Conservation (phyloP, 2,888 invertebrate species). For the Acleris cristana region DNA sequence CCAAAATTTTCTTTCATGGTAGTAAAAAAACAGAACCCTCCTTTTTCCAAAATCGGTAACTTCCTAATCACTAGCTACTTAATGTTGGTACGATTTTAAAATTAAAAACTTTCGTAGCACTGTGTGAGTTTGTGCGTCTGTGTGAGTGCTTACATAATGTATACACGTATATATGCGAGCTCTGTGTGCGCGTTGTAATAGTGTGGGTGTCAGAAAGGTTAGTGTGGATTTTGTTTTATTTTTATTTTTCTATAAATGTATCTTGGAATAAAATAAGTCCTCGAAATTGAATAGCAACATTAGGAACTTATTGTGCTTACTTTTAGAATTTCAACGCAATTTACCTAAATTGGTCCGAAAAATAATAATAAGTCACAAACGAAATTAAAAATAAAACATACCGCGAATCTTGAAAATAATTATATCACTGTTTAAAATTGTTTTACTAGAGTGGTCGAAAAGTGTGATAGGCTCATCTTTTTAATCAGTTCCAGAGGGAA, state of each 20-base stretch:
- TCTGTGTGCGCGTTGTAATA: constrained; percentile 44
- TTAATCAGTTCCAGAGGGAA: too few species aligned
- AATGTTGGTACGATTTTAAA: constrained; percentile 69
- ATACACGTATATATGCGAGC: constrained; percentile 40
- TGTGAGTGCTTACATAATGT: constrained; percentile 56
- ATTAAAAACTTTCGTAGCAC: constrained; percentile 63
- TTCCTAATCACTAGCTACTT: constrained; percentile 49
- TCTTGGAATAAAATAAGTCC: constrained; percentile 11
- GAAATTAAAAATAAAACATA: too few species aligned
- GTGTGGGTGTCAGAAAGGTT: constrained; percentile 47
- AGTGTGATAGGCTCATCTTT: too few species aligned
- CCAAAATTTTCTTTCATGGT: not conserved
- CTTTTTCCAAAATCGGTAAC: constrained; percentile 14
- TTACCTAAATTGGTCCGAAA: too few species aligned
- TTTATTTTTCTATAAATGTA: not conserved
- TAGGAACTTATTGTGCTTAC: too few species aligned
- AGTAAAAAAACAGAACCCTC: not conserved
- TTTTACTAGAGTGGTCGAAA: too few species aligned
- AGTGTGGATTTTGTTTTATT: constrained; percentile 43
- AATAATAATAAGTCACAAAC: too few species aligned
- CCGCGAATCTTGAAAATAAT: too few species aligned
- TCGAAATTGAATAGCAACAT: too few species aligned
- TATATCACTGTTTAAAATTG: too few species aligned
- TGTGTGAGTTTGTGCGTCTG: constrained; percentile 40
- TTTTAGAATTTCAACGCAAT: too few species aligned